Base-by-base conservation (phyloP, 1,140 invertebrate genomes). In the Augochlora pura region DNA sequence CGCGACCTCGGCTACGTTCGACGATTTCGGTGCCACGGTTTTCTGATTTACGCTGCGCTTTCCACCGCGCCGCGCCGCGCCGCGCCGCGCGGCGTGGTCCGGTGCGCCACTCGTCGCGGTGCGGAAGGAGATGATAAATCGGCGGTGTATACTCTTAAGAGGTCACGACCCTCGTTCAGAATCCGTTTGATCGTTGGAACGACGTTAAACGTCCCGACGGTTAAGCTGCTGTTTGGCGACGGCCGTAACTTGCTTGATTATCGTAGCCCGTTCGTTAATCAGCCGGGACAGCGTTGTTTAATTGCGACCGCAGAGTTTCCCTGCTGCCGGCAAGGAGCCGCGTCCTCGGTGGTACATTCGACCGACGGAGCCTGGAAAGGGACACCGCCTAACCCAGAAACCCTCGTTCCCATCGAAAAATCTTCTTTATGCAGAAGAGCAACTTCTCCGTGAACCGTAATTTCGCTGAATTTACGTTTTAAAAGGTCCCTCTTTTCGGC, bases 211-310 rank as follows among this genome's bases (percentile, higher is more conserved):
- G 79, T 77, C 32, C 65, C 74, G 39, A 27, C 7, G 39, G 27
- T 46, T 69, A 65, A 52, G 59, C 66, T 60, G 67, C 14, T 69
- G 74, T 81, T 77, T 81, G 79, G 70, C 52, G 49, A 59, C 49
- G 59, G 25, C 16, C 25, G 18, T 68, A 71, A 59, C 66, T 69
- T 71, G 65, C 79, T 81, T 77, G 79, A 77, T 81, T 70, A 81
- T 77, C 79, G 39, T 62, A 38, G 54, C 57, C 49, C 74, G 74
- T 81, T 77, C 79, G 74, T 77, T 81, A 71, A 77, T 77, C 52
- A 81, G 66, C 66, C 63, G 25, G 67, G 59, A 63, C 27, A 69
- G 73, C 42, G 42, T 77, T 66, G 79, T 81, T 70, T 81, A 70
- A 63, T 52, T 62, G 49, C 74, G 16, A 59, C 67, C 74, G 59